Conservation (phyloP, 2,113 vertebrate species). For the Penelope pileata region DNA sequence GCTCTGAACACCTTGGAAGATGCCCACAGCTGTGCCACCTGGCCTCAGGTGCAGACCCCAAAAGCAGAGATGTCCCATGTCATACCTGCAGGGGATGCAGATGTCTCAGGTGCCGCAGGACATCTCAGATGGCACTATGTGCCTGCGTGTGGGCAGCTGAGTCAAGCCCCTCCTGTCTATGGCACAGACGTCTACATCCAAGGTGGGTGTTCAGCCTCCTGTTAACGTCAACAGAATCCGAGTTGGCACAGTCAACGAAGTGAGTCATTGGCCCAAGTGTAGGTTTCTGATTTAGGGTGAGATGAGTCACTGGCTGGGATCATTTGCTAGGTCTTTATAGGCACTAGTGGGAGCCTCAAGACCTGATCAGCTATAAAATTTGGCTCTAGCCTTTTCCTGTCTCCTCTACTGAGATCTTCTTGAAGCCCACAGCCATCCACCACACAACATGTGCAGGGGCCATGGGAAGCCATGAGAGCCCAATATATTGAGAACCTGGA, state of each 20-base stretch:
- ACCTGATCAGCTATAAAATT: not conserved
- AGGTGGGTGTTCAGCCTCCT: not conserved
- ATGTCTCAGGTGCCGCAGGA: not conserved
- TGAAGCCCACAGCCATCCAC: not conserved
- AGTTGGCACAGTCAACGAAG: not conserved
- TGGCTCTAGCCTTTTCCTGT: not conserved
- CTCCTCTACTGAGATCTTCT: not conserved
- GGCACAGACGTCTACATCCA: accelerated
- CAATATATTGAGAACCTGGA: not conserved
- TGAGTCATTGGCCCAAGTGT: not conserved
- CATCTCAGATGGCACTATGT: not conserved
- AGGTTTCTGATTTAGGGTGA: not conserved
- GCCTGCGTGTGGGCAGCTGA: not conserved
- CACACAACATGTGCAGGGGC: accelerated
- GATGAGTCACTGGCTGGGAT: not conserved
- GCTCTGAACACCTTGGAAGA: not conserved
- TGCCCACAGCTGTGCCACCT: not conserved
- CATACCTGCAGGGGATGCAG: not conserved
- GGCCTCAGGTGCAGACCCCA: not conserved
- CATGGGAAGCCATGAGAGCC: not conserved
- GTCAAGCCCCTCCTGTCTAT: not conserved
- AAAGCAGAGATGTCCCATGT: not conserved
- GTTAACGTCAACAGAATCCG: not conserved
- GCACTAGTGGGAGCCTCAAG: not conserved
- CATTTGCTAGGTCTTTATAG: not conserved